Percentiles rank a stretch among this genome's conserved stretches.
Evolutionary conservation across 2,113 vertebrate species (phyloP).

Genomic region (Engraulis encrasicolus): DNA sequence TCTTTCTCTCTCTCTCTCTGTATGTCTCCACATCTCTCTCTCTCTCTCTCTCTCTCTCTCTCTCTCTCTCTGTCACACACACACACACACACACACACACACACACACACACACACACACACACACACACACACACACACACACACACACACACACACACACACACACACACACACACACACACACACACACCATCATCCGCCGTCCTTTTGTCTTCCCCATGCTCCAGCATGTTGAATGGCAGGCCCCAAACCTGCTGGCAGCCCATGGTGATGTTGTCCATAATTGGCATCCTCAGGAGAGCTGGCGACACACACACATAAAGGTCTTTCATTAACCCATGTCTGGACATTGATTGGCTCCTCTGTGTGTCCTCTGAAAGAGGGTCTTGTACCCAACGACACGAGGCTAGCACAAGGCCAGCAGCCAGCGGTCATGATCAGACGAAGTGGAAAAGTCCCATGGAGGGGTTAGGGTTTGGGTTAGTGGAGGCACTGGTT

Average conservation of each 20-base stretch:
- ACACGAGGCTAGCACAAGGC: background rate
- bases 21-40: background rate
- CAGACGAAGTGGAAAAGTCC: no score
- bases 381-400: background rate
- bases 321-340: slow-evolving; percentile 2
- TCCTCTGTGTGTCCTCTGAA: background rate
- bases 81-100: background rate
- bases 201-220: background rate
- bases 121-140: background rate
- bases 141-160: no score
- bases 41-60: background rate
- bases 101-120: background rate
- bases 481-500: no score
- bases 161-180: no score
- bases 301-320: background rate
- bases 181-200: no score
- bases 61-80: background rate
- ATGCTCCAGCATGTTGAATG: background rate
- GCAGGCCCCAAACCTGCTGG: background rate
- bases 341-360: slow-evolving; percentile 9
- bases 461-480: background rate
- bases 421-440: background rate
- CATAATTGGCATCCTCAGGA: slow-evolving; percentile 8
- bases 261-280: background rate
- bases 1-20: background rate